Percentiles rank a stretch among this genome's conserved stretches.
Conservation (phyloP, 2,888 invertebrate species). For the Eurytoma californica region DNA sequence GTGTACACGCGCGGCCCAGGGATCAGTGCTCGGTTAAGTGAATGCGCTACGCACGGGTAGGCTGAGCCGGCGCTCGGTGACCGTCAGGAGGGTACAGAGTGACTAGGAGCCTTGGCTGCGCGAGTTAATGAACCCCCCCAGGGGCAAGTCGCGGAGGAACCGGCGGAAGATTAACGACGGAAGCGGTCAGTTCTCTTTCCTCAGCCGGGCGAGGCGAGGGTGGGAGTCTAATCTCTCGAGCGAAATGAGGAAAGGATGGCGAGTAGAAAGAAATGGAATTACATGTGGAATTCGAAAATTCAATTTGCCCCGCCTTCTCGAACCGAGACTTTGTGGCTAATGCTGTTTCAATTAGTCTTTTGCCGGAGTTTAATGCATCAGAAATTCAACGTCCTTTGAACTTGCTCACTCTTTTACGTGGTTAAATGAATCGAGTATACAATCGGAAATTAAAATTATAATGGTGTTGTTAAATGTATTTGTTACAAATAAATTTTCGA, state of each 20-base stretch:
- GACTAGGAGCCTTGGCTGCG: neutral
- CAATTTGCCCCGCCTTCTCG: slow-evolving; percentile 26
- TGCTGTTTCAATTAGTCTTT: slow-evolving; percentile 22
- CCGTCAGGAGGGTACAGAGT: neutral
- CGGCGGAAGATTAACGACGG: slow-evolving; percentile 63
- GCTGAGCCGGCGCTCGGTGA: too few relatives aligned
- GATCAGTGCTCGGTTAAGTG: slow-evolving; percentile 32
- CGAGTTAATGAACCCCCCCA: slow-evolving; percentile 62
- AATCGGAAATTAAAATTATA: too few relatives aligned
- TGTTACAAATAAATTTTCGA: too few relatives aligned
- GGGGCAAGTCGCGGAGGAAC: slow-evolving; percentile 38
- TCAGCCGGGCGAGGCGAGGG: neutral
- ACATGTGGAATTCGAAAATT: slow-evolving; percentile 38
- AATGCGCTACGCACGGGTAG: slow-evolving; percentile 11
- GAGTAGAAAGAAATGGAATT: slow-evolving; percentile 15
- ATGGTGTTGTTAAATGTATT: too few relatives aligned
- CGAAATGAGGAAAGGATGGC: neutral
- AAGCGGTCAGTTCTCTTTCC: slow-evolving; percentile 44
- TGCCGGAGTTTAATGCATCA: too few relatives aligned
- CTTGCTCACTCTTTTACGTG: too few relatives aligned
- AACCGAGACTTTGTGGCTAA: neutral
- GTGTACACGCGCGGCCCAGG: neutral
- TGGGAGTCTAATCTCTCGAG: neutral
- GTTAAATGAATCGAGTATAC: too few relatives aligned
- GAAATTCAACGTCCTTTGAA: too few relatives aligned